Conservation (phyloP, 2,113 vertebrate genomes). For the Hemibagrus wyckioides region DNA sequence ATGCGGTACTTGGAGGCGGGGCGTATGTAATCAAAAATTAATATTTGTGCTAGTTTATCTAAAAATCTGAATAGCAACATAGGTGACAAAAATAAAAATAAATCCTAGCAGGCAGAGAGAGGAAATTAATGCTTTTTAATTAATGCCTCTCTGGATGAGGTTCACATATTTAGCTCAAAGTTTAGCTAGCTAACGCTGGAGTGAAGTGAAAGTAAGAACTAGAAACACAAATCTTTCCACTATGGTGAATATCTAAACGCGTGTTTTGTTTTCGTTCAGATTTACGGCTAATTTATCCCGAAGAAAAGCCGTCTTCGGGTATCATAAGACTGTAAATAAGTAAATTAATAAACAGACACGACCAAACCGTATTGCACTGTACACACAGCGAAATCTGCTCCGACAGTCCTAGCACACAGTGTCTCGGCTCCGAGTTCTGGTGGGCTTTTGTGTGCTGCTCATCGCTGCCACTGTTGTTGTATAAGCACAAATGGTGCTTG, state of each 20-base stretch:
- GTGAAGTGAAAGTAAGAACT: neutral
- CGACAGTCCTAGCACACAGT: neutral
- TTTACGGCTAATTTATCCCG: neutral
- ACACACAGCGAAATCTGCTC: neutral
- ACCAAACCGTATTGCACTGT: neutral
- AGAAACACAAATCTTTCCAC: neutral
- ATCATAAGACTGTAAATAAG: neutral
- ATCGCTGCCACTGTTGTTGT: slow-evolving; percentile 60
- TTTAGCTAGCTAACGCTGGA: neutral
- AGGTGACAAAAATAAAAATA: neutral
- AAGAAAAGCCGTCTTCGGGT: no score
- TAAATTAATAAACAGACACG: no score
- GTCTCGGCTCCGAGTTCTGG: slow-evolving; percentile 8
- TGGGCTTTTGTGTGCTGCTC: slow-evolving; percentile 32
- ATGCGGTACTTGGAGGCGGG: neutral
- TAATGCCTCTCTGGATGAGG: neutral
- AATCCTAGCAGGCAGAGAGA: neutral
- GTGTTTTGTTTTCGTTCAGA: neutral
- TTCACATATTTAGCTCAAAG: neutral
- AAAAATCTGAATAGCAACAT: neutral
- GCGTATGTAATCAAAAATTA: neutral
- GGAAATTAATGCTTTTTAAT: no score
- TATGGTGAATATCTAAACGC: neutral
- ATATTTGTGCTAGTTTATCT: neutral
- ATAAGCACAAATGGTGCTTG: slow-evolving; percentile 69